A percentile compares a stretch with the other conserved stretches of the same genome.
These are phyloP conservation scores for Periphyllus acericola DNA, from an alignment of 2,888 invertebrate species.

Conservation along the genomic window DNA sequence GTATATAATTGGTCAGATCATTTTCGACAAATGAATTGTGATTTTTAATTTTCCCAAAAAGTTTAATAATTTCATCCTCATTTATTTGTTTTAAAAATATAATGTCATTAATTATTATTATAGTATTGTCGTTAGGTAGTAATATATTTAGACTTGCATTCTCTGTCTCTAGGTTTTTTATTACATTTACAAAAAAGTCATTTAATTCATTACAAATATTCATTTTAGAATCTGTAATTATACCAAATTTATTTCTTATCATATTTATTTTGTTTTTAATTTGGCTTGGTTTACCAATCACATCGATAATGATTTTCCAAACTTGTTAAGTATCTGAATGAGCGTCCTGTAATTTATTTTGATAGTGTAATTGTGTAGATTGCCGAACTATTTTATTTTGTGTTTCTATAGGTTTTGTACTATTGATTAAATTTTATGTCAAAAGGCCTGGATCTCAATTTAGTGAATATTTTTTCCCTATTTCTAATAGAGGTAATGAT, in stretches of 20 bases:
- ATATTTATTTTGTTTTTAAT: background rate
- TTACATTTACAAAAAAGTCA: background rate
- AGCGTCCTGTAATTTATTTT: background rate
- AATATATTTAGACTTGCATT: background rate
- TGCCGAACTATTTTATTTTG: background rate
- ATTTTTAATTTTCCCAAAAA: background rate
- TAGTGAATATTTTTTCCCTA: background rate
- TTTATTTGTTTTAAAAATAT: background rate
- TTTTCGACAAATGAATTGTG: background rate
- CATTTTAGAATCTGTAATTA: background rate
- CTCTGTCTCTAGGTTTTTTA: background rate
- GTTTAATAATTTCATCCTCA: background rate
- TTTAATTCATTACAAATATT: constrained; percentile 3
- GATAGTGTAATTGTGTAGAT: background rate
- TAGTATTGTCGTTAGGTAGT: background rate
- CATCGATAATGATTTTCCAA: background rate
- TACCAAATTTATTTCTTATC: constrained; percentile 3
- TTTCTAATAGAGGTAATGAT: constrained; percentile 14
- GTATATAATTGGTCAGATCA: background rate
- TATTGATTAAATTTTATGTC: background rate
- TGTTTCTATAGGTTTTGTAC: background rate
- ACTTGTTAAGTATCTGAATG: background rate
- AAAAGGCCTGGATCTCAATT: constrained; percentile 2
- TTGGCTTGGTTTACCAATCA: background rate
- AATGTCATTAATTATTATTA: background rate